Evolutionary conservation across 2,113 vertebrate species (phyloP).

Genomic region (Stegastes partitus): DNA sequence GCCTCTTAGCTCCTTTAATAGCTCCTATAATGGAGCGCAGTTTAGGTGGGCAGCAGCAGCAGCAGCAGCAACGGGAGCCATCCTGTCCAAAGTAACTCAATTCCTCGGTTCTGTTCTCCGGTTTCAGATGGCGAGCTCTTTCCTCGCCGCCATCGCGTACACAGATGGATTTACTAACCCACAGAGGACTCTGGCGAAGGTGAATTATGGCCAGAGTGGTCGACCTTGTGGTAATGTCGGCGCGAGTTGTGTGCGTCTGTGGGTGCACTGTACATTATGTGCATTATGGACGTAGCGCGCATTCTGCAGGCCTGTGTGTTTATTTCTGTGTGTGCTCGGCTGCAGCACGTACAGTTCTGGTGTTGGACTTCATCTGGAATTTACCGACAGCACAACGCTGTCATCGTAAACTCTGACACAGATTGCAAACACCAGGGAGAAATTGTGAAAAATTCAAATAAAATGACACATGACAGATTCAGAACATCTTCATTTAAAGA

Average conservation of each 20-base stretch:
- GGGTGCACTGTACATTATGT: constrained; percentile 8
- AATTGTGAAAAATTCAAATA: too few relatives aligned
- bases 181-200: constrained; percentile 44
- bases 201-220: constrained; percentile 55
- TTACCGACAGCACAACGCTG: too few relatives aligned
- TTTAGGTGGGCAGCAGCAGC: constrained; percentile 55
- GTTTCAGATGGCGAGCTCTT: constrained; percentile 67
- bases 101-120: constrained; percentile 60
- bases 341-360: too few relatives aligned
- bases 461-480: too few relatives aligned
- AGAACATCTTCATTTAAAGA: too few relatives aligned
- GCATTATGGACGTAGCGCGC: neutral
- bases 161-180: constrained; percentile 58
- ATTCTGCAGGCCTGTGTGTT: neutral
- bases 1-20: constrained; percentile 72
- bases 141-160: constrained; percentile 36
- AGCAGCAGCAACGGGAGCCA: constrained; percentile 48
- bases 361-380: too few relatives aligned
- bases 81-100: constrained; percentile 71
- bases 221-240: constrained; percentile 47
- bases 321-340: neutral
- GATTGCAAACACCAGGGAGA: too few relatives aligned
- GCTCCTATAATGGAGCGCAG: constrained; percentile 66
- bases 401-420: too few relatives aligned
- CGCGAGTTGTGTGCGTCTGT: constrained; percentile 24